Base-by-base conservation (phyloP, 2,797 vertebrate species). In the Darevskia nairensis region DNA sequence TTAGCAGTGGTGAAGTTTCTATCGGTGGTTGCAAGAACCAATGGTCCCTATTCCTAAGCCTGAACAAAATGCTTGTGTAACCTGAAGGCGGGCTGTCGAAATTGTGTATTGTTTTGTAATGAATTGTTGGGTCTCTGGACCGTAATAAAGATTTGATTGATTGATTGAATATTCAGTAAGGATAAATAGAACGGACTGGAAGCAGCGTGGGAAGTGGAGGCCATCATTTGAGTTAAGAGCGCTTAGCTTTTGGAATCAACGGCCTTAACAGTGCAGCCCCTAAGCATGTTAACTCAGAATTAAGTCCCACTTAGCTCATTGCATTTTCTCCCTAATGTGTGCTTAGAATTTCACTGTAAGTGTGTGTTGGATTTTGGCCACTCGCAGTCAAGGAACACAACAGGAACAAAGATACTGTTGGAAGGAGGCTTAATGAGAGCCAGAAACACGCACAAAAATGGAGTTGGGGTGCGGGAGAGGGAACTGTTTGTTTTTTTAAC, bases 401-500 rank as follows among this genome's bases (percentile, higher is more conserved):
- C 80, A 85, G 29, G 66, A 59, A 1, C 4, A 72, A 84, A 83
- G 92, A 94, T 29, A 81, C 10, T 0, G 8, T 35, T 39, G 8
- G 90, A 91, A 88, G 44, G 77, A 6, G 80, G 85, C 83, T 92
- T 86, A 81, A 93, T 78, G 90, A 95, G 94, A 95, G 90, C 94
- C 95, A 94, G 91, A 91, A 95, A 92, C 6, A 0, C 13, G 1
- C 13, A 4, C 91, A 84, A 87, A 87, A 86, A 91, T 92, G 27
- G 29, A 3, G 27, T 46, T 19, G 32, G 78, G 69, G 17, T 17
- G 39, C 8, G 55, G 41, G 71, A 93, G 95, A 61, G 2, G 50
- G 92, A 96, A 95, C 96, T 95, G 94, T 95, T 96, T 95, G 95
- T 95, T 97, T 97, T 96, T 94, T 97, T 95, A 96, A 94, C 92